These are phyloP conservation scores for Aphelenchoides bicaudatus DNA, from an alignment of 2,888 invertebrate genomes.

Conservation along the genomic window DNA sequence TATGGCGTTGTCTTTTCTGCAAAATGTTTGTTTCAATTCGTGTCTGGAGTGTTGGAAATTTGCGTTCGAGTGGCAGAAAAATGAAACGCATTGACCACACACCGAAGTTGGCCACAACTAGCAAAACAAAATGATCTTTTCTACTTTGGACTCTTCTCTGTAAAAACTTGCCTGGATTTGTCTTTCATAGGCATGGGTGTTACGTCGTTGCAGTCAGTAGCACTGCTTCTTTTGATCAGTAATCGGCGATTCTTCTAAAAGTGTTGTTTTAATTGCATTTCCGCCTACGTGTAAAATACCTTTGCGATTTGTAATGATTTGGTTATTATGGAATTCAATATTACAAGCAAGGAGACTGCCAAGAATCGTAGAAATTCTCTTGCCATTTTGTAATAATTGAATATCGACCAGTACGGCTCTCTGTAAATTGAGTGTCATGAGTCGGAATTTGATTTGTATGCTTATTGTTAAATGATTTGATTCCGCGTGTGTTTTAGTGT, in stretches of 20 bases:
- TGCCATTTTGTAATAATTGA: constrained; percentile 49
- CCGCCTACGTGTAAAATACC: constrained; percentile 27
- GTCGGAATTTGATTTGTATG: background rate
- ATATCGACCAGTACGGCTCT: constrained; percentile 49
- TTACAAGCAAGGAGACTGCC: constrained; percentile 47
- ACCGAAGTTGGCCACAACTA: too few relatives aligned
- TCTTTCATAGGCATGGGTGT: constrained; percentile 3
- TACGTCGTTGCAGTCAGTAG: constrained; percentile 13
- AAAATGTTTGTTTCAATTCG: too few relatives aligned
- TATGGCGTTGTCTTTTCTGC: constrained; percentile 16
- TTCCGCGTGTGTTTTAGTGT: background rate
- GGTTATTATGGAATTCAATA: constrained; percentile 51
- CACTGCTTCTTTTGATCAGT: constrained; percentile 34
- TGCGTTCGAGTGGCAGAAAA: background rate
- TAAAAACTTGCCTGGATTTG: constrained; percentile 7
- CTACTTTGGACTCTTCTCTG: background rate
- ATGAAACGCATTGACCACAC: too few relatives aligned
- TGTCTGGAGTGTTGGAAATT: too few relatives aligned
- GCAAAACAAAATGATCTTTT: background rate
- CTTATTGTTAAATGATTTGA: background rate
- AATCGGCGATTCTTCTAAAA: constrained; percentile 36
- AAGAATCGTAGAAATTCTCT: constrained; percentile 51
- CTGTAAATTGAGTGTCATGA: constrained; percentile 29
- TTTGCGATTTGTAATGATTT: constrained; percentile 48
- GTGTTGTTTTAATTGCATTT: constrained; percentile 13